Percentiles rank a stretch among this genome's conserved stretches.
Evolutionary conservation across 2,888 invertebrate species (phyloP).

Genomic region (Acanthosoma haemorrhoidale): DNA sequence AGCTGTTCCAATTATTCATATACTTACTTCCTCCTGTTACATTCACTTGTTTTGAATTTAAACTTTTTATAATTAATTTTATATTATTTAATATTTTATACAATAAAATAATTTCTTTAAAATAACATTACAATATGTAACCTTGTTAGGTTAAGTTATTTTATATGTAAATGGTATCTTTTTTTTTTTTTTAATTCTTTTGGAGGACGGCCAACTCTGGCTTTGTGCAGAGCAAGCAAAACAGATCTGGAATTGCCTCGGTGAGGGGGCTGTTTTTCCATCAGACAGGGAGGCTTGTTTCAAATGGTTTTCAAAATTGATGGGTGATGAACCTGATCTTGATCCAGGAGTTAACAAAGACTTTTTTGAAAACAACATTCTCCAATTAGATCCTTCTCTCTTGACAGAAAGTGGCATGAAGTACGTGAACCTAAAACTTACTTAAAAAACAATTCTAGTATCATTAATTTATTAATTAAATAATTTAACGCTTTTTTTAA

Average conservation of each 20-base stretch:
- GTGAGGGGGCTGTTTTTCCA: constrained; percentile 85
- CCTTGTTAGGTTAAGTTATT: too few relatives aligned
- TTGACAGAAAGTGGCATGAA: constrained; percentile 93
- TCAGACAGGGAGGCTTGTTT: constrained; percentile 95
- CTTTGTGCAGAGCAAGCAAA: constrained; percentile 94
- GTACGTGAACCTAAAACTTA: constrained; percentile 48
- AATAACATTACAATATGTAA: too few relatives aligned
- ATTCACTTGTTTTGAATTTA: too few relatives aligned
- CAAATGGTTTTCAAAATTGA: constrained; percentile 94
- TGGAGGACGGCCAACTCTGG: constrained; percentile 88
- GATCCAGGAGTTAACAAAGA: constrained; percentile 93
- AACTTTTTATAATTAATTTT: too few relatives aligned
- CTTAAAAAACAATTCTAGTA: constrained; percentile 16
- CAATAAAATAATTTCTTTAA: too few relatives aligned
- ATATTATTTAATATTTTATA: too few relatives aligned
- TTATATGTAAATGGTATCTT: too few relatives aligned
- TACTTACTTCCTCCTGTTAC: too few relatives aligned
- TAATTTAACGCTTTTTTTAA: neutral
- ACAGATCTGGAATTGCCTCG: constrained; percentile 93
- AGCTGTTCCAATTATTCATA: too few relatives aligned
- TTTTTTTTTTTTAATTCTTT: neutral
- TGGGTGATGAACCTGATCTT: constrained; percentile 94
- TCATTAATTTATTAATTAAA: neutral
- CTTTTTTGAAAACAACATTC: constrained; percentile 91
- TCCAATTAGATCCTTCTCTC: constrained; percentile 83